Evolutionary conservation across 1,140 invertebrate genomes (phyloP).

Genomic region (Lethocerus indicus): DNA sequence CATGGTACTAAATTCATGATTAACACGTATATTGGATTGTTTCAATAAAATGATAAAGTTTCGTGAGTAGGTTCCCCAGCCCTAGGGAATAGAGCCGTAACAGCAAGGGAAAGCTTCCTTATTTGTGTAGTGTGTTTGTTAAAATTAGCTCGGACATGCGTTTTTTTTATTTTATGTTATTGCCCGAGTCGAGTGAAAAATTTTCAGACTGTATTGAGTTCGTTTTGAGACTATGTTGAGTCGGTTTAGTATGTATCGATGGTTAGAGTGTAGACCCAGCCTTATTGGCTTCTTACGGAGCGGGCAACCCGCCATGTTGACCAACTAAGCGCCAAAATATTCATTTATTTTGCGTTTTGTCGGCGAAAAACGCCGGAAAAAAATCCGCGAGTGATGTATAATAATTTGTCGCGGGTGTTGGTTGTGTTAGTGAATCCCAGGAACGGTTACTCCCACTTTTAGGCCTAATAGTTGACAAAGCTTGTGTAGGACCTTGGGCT

Average conservation of each 20-base stretch:
- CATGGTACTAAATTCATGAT: slow-evolving; percentile 22
- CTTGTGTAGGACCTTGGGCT: slow-evolving; percentile 13
- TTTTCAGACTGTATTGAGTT: too few relatives aligned
- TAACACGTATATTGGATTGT: slow-evolving; percentile 13
- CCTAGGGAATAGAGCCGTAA: slow-evolving; percentile 26
- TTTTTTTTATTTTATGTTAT: too few relatives aligned
- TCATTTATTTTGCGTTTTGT: slow-evolving; percentile 6
- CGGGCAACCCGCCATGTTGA: slow-evolving; percentile 31
- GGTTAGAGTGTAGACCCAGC: slow-evolving; percentile 20
- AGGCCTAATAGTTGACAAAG: slow-evolving; percentile 8
- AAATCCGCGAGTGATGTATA: background rate
- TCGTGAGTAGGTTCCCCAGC: slow-evolving; percentile 20
- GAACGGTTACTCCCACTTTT: slow-evolving; percentile 12
- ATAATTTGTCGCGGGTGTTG: background rate
- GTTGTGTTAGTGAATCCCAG: background rate
- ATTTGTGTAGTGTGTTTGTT: slow-evolving; percentile 25
- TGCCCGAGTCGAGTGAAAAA: too few relatives aligned
- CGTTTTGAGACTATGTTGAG: too few relatives aligned
- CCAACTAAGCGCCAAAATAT: slow-evolving; percentile 18
- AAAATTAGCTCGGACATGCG: slow-evolving; percentile 21
- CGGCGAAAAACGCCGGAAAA: background rate
- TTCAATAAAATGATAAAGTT: slow-evolving; percentile 15
- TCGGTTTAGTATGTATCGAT: too few relatives aligned
- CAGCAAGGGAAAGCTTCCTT: slow-evolving; percentile 25
- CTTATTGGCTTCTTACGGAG: slow-evolving; percentile 29